Evolutionary conservation across 2,113 vertebrate genomes (phyloP), one percentile per base, ranked within the genome.

Genomic region (Elaphurus davidianus): DNA sequence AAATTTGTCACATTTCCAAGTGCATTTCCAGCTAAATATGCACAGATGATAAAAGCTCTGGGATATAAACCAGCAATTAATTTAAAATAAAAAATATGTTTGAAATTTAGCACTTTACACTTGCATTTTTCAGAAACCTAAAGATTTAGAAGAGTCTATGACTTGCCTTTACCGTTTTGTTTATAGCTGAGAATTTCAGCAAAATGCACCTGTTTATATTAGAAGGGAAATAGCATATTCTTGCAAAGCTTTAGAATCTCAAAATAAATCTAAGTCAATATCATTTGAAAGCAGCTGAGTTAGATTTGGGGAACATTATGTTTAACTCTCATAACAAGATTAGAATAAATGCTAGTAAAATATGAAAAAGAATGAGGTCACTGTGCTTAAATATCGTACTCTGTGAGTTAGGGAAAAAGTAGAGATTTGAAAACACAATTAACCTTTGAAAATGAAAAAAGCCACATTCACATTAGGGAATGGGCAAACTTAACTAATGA

Each of bases 371-470:
- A 87, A 91, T 96, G 60, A 96, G 90, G 83, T 91, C 13, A 59
- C 0, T 84, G 60, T 94, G 62, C 91, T 96, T 98, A 94, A 78
- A 91, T 84, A 94, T 84, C 74, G 45, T 90, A 96, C 45, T 71
- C 7, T 67, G 64, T 62, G 62, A 96, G 60, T 91, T 94, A 97
- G 86, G 16, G 17, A 88, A 83, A 96, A 94, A 60, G 60, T 10
- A 97, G 81, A 95, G 85, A 93, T 98, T 97, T 97, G 82, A 76
- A 98, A 78, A 86, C 43, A 95, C 92, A 98, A 97, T 98, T 98
- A 98, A 95, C 60, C 90, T 95, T 97, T 94, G 52, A 28, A 92
- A 87, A 92, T 96, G 96, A 97, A 98, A 64, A 94, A 94, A 91
- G 43, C 82, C 64, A 25, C 91, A 79, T 79, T 62, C 36, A 25